Percentiles rank a stretch among this genome's conserved stretches.
Conservation (phyloP, 1,140 invertebrate species). For the Lepidurus arcticus region DNA sequence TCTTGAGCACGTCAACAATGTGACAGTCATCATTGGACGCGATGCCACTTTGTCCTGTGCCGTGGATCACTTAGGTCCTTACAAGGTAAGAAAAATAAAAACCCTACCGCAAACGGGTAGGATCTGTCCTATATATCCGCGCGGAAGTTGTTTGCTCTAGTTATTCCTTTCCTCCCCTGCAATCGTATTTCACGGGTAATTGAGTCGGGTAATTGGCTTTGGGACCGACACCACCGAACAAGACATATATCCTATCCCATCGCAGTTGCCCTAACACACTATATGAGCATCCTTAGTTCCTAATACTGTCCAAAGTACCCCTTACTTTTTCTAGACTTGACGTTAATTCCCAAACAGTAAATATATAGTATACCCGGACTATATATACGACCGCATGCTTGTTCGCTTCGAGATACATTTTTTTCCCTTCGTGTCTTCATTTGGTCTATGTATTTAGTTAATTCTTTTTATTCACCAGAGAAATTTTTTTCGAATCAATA, state of each 20-base stretch:
- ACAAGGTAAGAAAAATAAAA: slow-evolving; percentile 68
- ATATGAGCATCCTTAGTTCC: slow-evolving; percentile 1
- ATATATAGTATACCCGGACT: neutral
- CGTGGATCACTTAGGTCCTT: slow-evolving; percentile 82
- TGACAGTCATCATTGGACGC: slow-evolving; percentile 75
- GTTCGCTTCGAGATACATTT: no score
- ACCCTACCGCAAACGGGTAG: neutral
- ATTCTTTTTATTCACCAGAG: no score
- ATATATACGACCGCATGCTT: neutral
- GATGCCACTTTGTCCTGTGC: slow-evolving; percentile 84
- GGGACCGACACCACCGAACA: slow-evolving; percentile 18
- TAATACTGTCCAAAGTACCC: neutral
- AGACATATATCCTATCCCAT: neutral
- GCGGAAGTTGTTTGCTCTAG: neutral
- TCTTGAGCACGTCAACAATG: slow-evolving; percentile 74
- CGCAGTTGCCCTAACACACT: neutral
- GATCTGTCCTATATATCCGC: neutral
- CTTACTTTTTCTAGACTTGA: neutral
- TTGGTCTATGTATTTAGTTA: no score
- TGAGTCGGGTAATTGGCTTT: slow-evolving; percentile 21
- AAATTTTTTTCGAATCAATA: no score
- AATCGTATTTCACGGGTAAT: slow-evolving; percentile 22
- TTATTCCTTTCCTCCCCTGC: slow-evolving; percentile 15
- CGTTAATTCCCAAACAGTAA: neutral
- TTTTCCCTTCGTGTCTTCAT: no score